Evolutionary conservation across 2,888 invertebrate genomes (phyloP), one percentile per base, ranked within the genome.

Genomic region (Thysanoteuthis rhombus): DNA sequence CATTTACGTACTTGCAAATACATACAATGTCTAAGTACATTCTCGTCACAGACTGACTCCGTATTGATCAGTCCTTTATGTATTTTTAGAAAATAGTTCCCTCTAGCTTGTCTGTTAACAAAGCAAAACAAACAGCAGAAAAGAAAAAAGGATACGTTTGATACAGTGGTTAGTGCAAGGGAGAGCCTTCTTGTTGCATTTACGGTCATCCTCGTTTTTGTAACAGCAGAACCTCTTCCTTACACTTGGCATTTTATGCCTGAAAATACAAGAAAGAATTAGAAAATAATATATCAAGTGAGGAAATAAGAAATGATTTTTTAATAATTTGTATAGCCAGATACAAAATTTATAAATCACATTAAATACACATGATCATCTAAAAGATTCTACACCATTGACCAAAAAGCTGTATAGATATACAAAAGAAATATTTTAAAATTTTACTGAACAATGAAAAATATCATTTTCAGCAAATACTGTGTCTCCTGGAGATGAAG

Each of bases 151-250:
- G 97, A 97, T 97, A 97, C 97, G 99, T 94, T 98, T 97, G 89
- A 98, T 97, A 97, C 99, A 99, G 97, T 98, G 98, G 94, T 98
- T 98, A 0, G 98, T 98, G 96, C 98, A 98, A 0, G 98, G 98
- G 95, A 98, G 96, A 8, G 98, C 98, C 1, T 97, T 95, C 93
- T 96, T 96, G 58, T 94, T 94, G 95, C 97, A 97, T 93, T 95
- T 96, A 39, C 95, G 95, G 47, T 96, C 96, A 39, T 96, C 95
- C 92, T 95, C 95, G 94, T 95, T 95, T 92, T 95, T 96, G 94
- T 96, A 95, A 58, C 95, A 94, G 94, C 96, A 96, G 89, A 94
- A 93, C 93, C 96, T 94, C 92, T 94, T 95, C 93, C 95, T 94
- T 39, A 95, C 93, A 16, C 95, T 95, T 90, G 94, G 94, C 45